phyloP scores from a whole-genome alignment of 1,140 invertebrate genomes.

The Tetranychus urticae region DNA sequence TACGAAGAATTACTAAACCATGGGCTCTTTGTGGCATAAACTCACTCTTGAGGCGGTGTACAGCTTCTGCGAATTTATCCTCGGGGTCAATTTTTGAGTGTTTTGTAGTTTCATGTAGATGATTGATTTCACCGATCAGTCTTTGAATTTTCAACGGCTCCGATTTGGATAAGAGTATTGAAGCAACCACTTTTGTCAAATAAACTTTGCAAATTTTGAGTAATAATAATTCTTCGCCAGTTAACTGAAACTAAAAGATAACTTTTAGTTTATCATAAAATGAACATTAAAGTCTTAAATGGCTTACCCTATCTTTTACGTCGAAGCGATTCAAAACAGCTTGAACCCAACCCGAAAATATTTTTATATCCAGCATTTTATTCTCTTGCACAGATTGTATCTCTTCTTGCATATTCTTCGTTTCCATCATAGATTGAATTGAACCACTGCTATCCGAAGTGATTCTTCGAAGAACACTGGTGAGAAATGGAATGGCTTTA shows the following conservation, averaged over 20 bases:
- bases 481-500: neutral
- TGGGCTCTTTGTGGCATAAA: constrained; percentile 52
- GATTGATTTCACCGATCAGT: neutral
- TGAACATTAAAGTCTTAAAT: neutral
- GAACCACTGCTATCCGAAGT: neutral
- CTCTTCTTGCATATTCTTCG: neutral
- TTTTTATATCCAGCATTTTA: neutral
- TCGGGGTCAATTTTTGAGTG: neutral
- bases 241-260: neutral
- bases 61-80: constrained; percentile 19
- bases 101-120: neutral
- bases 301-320: neutral
- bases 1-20: constrained; percentile 42
- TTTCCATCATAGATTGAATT: neutral
- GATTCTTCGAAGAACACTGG: neutral
- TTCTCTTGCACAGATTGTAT: neutral
- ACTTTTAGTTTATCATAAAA: too few species aligned
- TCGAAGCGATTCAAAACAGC: neutral
- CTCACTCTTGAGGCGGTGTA: constrained; percentile 41
- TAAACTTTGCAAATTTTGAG: neutral
- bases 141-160: neutral
- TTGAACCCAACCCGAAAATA: neutral
- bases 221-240: neutral
- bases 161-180: too few species aligned
- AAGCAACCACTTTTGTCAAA: neutral